Base-by-base conservation (phyloP, 2,888 invertebrate genomes). In the Phorcus lineatus region DNA sequence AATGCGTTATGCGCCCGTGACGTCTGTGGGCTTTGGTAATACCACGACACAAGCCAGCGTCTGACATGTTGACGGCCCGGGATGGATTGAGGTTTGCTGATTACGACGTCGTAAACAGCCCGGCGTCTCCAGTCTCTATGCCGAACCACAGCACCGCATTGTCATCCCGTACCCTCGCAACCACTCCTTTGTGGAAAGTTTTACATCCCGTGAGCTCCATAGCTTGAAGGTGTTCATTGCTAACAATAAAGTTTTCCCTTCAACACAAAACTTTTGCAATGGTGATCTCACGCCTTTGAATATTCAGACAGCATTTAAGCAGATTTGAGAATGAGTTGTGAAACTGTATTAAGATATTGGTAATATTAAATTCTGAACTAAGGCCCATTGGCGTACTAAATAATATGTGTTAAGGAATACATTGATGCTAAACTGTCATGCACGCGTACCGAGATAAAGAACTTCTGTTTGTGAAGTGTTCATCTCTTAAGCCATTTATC, bases 81-180 rank as follows among this genome's bases (percentile, higher is more conserved):
- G 19, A 40, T 16, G 31, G 40, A 70, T 40, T 70, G 70, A 40
- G 70, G 70, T 70, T 36, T 36, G 16, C 19, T 70, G 70, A 70
- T 70, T 70, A 70, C 31, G 31, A 70, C 70, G 40, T 36, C 70
- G 36, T 70, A 70, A 70, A 70, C 70, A 70, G 70, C 36, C 40
- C 11, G 70, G 17, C 31, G 28, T 19, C 70, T 70, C 17, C 70
- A 28, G 16, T 40, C 36, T 70, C 19, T 40, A 36, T 19, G 19
- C 3, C 11, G 70, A 36, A 28, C 70, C 62, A 16, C 36, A 36
- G 40, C 28, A 19, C 16, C 28, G 36, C 70, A 70, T 36, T 70
- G 70, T 19, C 40, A 36, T 36, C 36, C 19, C 36, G n/a, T 36
- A n/a, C 40, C 17, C 36, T 17, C 2, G 19, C 19, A 16, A 36